These are phyloP conservation scores for Syngnathus floridae DNA, from an alignment of 2,113 vertebrate species.

Conservation along the genomic window DNA sequence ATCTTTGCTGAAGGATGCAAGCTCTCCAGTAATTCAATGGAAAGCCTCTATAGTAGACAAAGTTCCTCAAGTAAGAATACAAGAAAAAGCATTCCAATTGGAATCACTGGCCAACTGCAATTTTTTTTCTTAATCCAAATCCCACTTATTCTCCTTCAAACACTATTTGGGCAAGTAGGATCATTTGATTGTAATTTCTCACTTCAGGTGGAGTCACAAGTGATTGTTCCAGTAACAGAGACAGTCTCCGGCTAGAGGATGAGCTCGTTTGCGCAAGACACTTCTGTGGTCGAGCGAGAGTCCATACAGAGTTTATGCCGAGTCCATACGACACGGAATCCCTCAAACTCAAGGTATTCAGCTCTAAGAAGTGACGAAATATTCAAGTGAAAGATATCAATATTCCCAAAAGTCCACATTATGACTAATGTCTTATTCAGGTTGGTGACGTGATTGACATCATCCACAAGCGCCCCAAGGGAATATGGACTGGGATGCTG, in stretches of 20 bases:
- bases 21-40: conserved; percentile 77
- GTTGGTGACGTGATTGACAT: conserved; percentile 90
- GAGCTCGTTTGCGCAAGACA: conserved; percentile 67
- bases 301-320: conserved; percentile 87
- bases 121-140: too few species aligned
- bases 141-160: too few species aligned
- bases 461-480: conserved; percentile 87
- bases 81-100: neutral
- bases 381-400: too few species aligned
- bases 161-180: too few species aligned
- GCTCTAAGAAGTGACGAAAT: too few species aligned
- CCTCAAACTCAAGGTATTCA: conserved; percentile 85
- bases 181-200: neutral
- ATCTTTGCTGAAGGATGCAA: conserved; percentile 61
- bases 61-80: conserved; percentile 86
- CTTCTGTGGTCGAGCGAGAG: conserved; percentile 82
- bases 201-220: conserved; percentile 83
- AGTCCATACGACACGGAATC: conserved; percentile 92
- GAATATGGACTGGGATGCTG: conserved; percentile 89
- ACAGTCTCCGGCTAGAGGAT: conserved; percentile 81
- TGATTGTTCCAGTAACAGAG: conserved; percentile 81
- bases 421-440: conserved; percentile 51
- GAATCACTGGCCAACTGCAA: too few species aligned
- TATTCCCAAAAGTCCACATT: neutral
- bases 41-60: conserved; percentile 80